These are phyloP conservation scores for Mercenaria mercenaria DNA, from an alignment of 1,140 invertebrate genomes.

Conservation along the genomic window DNA sequence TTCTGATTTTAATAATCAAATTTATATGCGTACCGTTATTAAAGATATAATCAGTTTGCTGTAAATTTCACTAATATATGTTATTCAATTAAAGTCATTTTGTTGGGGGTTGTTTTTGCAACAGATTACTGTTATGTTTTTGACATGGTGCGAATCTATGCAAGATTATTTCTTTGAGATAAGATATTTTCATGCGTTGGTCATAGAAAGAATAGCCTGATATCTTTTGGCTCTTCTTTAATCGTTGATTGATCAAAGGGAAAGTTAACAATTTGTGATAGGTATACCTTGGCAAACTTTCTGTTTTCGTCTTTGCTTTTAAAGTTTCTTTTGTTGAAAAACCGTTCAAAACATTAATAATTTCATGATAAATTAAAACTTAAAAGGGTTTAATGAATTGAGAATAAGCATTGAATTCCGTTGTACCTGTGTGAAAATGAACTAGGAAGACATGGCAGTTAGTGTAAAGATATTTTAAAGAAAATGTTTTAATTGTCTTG, in stretches of 20 bases:
- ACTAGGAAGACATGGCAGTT: no score
- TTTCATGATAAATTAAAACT: neutral
- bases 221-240: neutral
- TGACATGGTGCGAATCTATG: neutral
- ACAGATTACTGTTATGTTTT: neutral
- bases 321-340: neutral
- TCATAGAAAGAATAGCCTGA: neutral
- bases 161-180: slow-evolving; percentile 14
- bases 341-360: neutral
- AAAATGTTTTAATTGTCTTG: no score
- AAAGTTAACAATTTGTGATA: neutral
- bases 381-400: neutral
- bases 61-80: neutral
- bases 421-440: no score
- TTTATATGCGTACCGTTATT: no score
- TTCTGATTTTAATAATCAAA: no score
- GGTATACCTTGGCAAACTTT: neutral
- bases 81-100: neutral
- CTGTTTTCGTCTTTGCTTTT: neutral
- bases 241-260: neutral
- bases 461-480: no score
- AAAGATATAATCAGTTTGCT: neutral
- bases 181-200: neutral
- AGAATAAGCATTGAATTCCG: no score
- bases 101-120: no score